These are phyloP conservation scores for Ectemnius lituratus DNA, from an alignment of 2,888 invertebrate genomes.

Conservation along the genomic window DNA sequence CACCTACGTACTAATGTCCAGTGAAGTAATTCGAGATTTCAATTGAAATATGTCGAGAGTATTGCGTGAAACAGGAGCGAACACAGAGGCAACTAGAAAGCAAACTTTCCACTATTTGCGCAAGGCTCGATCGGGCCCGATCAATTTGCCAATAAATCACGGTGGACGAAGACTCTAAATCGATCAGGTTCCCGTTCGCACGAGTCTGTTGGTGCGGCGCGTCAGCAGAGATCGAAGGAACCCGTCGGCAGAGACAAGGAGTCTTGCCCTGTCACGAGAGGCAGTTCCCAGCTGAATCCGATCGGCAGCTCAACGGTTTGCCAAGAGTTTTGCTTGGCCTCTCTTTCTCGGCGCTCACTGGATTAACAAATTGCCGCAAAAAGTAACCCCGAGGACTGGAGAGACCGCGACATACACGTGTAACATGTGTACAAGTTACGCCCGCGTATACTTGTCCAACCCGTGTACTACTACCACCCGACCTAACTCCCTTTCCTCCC, in stretches of 20 bases:
- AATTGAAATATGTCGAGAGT: too few species aligned
- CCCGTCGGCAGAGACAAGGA: conserved; percentile 31
- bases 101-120: too few species aligned
- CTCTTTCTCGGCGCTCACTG: conserved; percentile 52
- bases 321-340: conserved; percentile 4
- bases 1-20: too few species aligned
- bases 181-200: conserved; percentile 31
- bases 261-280: too few species aligned
- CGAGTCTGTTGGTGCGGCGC: conserved; percentile 40
- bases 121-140: conserved; percentile 34
- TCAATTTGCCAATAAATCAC: conserved; percentile 48
- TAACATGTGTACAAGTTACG: conserved; percentile 45
- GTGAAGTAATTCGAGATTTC: too few species aligned
- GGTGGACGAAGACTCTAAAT: conserved; percentile 41
- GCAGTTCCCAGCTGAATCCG: conserved; percentile 32
- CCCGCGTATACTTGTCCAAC: conserved; percentile 42
- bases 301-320: conserved; percentile 28
- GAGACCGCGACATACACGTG: conserved; percentile 39
- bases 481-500: conserved; percentile 28
- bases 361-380: conserved; percentile 74
- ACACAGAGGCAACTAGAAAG: too few species aligned
- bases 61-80: too few species aligned
- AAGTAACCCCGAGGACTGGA: conserved; percentile 64
- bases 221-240: conserved; percentile 22
- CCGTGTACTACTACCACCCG: conserved; percentile 1